Conservation (phyloP, 2,113 vertebrate species). For the Murina feae region DNA sequence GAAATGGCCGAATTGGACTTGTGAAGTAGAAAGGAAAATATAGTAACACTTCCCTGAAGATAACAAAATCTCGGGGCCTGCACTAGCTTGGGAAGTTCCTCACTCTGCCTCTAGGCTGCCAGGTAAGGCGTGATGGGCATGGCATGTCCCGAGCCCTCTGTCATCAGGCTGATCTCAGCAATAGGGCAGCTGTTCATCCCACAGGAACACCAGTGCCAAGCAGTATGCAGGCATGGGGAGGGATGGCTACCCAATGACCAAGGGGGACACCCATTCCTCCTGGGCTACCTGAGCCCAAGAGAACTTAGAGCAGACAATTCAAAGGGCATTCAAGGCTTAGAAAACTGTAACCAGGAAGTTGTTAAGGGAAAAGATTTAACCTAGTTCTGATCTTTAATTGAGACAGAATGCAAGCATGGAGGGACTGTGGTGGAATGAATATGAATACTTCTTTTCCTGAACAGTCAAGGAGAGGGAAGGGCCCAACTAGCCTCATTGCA, state of each 20-base stretch:
- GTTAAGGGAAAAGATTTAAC: conserved; percentile 5
- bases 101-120: conserved; percentile 69
- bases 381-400: background rate
- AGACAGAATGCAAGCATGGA: background rate
- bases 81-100: conserved; percentile 40
- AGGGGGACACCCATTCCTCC: background rate
- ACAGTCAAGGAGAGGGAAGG: background rate
- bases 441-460: background rate
- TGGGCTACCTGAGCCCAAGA: background rate
- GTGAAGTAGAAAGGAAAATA: conserved; percentile 66
- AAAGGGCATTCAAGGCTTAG: conserved; percentile 18
- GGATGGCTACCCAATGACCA: background rate
- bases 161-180: conserved; percentile 60
- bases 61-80: conserved; percentile 67
- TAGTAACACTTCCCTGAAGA: conserved; percentile 40
- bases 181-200: conserved; percentile 41
- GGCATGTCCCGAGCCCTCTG: conserved; percentile 58
- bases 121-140: conserved; percentile 22
- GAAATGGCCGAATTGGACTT: conserved; percentile 73
- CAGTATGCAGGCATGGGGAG: background rate
- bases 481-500: background rate
- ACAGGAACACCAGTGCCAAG: conserved; percentile 37
- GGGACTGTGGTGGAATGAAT: background rate
- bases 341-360: background rate
- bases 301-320: background rate